Percentiles rank a stretch among this genome's conserved stretches.
Evolutionary conservation across 2,888 invertebrate species (phyloP).

Genomic region (Lucinisca nassula): DNA sequence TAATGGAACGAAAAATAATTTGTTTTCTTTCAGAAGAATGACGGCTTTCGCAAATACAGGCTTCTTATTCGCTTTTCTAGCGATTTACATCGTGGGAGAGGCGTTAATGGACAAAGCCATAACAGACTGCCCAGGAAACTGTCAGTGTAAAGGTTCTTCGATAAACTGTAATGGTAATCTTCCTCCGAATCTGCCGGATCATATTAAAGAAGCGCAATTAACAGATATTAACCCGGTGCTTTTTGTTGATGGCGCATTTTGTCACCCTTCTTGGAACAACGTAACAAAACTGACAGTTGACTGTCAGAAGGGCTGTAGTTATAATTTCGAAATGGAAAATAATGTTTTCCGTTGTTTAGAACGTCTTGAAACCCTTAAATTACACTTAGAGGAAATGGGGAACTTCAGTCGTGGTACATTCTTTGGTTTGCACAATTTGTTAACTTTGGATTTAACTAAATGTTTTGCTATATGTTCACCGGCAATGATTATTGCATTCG

Average conservation of each 20-base stretch:
- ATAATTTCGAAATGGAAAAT: neutral
- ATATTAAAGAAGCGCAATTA: neutral
- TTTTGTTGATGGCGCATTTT: neutral
- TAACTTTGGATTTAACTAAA: neutral
- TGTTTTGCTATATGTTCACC: neutral
- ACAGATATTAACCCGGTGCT: neutral
- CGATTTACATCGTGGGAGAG: no score
- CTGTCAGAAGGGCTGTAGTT: neutral
- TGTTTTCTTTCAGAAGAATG: no score
- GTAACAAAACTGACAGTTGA: neutral
- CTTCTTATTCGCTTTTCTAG: no score
- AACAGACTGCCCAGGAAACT: no score
- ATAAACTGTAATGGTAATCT: neutral
- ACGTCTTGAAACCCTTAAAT: neutral
- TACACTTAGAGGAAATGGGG: neutral
- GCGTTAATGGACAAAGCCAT: no score
- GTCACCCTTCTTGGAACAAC: neutral
- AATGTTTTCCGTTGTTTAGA: neutral
- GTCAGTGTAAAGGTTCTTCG: no score
- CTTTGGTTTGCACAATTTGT: neutral
- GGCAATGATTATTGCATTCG: neutral
- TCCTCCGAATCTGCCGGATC: neutral
- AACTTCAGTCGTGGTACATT: neutral
- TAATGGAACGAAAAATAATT: no score
- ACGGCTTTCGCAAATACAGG: no score